phyloP scores from a whole-genome alignment of 2,797 vertebrate genomes.

The Lophius americanus region DNA sequence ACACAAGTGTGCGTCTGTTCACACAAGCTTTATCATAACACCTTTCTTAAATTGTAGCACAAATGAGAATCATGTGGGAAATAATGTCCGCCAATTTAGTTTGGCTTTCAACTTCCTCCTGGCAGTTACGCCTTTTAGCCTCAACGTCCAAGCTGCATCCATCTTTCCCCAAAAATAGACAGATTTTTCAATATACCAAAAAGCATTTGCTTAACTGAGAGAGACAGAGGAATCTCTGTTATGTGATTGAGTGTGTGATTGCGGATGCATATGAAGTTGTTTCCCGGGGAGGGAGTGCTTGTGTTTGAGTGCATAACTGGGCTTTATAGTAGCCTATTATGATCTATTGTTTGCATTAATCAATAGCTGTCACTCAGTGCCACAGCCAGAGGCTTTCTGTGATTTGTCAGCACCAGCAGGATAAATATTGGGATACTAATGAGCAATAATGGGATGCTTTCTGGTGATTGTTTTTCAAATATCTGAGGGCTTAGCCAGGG shows the following conservation, averaged over 20 bases:
- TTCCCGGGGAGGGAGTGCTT: conserved; percentile 37
- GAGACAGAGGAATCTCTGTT: conserved; percentile 32
- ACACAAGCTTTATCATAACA: conserved; percentile 17
- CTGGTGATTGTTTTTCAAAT: conserved; percentile 54
- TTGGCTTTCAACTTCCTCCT: conserved; percentile 29
- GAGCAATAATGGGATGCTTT: conserved; percentile 70
- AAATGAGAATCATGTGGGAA: conserved; percentile 47
- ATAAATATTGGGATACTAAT: conserved; percentile 72
- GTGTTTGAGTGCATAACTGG: conserved; percentile 49
- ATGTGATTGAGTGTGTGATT: conserved; percentile 43
- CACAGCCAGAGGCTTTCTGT: conserved; percentile 68
- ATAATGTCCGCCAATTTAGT: conserved; percentile 45
- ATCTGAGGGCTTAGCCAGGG: conserved; percentile 33
- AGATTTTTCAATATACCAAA: conserved; percentile 40
- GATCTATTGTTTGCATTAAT: conserved; percentile 72
- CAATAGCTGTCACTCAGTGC: conserved; percentile 74
- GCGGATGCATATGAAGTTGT: conserved; percentile 41
- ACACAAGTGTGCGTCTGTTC: conserved; percentile 6
- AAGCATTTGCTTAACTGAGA: conserved; percentile 46
- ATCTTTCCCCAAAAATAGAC: conserved; percentile 28
- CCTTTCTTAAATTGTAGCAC: conserved; percentile 23
- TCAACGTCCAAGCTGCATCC: conserved; percentile 21
- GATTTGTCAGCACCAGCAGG: conserved; percentile 66
- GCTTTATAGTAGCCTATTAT: conserved; percentile 67
- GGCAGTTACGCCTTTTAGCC: conserved; percentile 8